Evolutionary conservation across 2,888 invertebrate genomes (phyloP).

Genomic region (Tetramorium bicarinatum): DNA sequence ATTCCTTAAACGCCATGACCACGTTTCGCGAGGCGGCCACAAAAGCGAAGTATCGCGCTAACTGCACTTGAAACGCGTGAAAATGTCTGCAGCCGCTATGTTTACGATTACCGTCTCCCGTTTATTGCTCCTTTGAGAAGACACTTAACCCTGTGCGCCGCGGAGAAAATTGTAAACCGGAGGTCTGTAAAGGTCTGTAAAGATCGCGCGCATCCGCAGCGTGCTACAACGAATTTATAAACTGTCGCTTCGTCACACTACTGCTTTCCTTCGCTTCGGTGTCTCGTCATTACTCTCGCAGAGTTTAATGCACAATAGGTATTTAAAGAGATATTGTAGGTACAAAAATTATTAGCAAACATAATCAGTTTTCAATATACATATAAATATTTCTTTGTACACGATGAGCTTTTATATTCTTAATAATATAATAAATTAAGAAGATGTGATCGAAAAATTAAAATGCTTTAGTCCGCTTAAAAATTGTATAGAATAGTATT

Average conservation of each 20-base stretch:
- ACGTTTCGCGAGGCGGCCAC: slow-evolving; percentile 47
- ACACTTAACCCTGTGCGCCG: slow-evolving; percentile 48
- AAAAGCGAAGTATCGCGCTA: slow-evolving; percentile 55
- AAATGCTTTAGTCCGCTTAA: too few relatives aligned
- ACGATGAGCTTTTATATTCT: too few relatives aligned
- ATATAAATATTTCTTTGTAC: too few relatives aligned
- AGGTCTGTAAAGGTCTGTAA: too few relatives aligned
- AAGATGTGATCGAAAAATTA: too few relatives aligned
- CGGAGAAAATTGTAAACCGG: slow-evolving; percentile 64
- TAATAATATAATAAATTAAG: too few relatives aligned
- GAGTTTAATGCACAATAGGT: not conserved
- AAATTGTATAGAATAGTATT: too few relatives aligned
- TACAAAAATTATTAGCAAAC: not conserved
- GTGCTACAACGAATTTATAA: slow-evolving; percentile 64
- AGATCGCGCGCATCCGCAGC: slow-evolving; percentile 49
- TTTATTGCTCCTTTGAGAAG: slow-evolving; percentile 53
- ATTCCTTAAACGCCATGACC: slow-evolving; percentile 46
- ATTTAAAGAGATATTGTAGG: not conserved
- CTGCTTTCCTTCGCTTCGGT: not conserved
- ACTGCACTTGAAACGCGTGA: slow-evolving; percentile 59
- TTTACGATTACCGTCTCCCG: slow-evolving; percentile 59
- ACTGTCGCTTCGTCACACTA: slow-evolving; percentile 36
- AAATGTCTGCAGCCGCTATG: slow-evolving; percentile 58
- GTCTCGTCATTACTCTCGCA: not conserved
- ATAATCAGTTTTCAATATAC: not conserved